Evolutionary conservation across 2,113 vertebrate genomes (phyloP), one percentile per base, ranked within the genome.

Genomic region (Rafetus swinhoei): DNA sequence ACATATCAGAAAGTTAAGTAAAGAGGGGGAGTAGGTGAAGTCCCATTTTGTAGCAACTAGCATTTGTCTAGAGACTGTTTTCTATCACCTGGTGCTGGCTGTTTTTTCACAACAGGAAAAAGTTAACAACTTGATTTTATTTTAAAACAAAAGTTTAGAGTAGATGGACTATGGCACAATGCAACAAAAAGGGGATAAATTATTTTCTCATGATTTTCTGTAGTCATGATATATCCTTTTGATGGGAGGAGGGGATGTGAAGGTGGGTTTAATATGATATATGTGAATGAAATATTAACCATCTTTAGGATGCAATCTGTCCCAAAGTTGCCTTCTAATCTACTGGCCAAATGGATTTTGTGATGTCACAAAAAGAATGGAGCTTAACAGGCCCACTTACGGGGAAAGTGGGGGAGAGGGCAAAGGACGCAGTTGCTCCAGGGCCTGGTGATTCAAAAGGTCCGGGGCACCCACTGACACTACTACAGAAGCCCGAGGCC

Each of bases 1-100:
- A 54, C 89, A 81, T 95, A 94, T 94, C 94, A 94, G 83, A 82
- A 91, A 82, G 94, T 95, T 96, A 95, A 94, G 90, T 87, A 89
- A 94, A 96, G 91, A 22, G 79, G 91, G n/a, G 89, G 90, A 90
- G 77, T 32, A 85, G 83, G 74, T 89, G n/a, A 60, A 93, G 88
- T 91, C 96, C 74, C 91, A 90, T 16, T 60, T 60, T 81, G 81
- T 74, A 85, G 81, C 82, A 90, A 82, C 55, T 90, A 93, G 65
- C 89, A 87, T 83, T 50, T 88, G 56, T 56, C 82, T 87, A 21
- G 0, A 89, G 87, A 90, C 4, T 77, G 22, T 92, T 88, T 83
- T 69, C 77, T 87, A 19, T 9, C 60, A 10, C 83, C 53, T 39
- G n/a, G 32, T 52, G 59, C 56, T 81, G 88, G 54, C 79, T 95